phyloP scores from a whole-genome alignment of 2,888 invertebrate species.

The Smittia aterrima region DNA sequence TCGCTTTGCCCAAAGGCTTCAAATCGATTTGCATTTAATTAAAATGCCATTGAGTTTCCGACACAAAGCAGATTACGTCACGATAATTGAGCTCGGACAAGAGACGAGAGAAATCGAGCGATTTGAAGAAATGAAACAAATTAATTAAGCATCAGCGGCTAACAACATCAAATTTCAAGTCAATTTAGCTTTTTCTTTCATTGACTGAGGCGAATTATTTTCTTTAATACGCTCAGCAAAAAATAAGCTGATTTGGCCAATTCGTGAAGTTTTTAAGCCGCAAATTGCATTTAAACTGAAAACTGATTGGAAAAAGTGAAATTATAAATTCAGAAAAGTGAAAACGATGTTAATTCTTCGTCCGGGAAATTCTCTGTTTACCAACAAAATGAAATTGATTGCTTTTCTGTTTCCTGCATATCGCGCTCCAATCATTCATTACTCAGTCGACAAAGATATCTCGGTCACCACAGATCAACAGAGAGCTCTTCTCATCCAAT shows the following conservation, averaged over 20 bases:
- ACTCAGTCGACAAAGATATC: too few relatives aligned
- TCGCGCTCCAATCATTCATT: too few relatives aligned
- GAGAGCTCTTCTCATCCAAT: too few relatives aligned
- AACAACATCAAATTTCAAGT: neutral
- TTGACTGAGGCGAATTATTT: neutral
- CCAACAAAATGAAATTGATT: too few relatives aligned
- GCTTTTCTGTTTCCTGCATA: too few relatives aligned
- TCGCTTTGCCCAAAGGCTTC: neutral
- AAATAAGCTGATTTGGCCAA: neutral
- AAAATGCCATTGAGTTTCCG: neutral
- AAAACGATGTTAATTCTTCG: too few relatives aligned
- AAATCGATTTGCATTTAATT: neutral
- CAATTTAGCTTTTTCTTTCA: neutral
- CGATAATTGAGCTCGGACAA: neutral
- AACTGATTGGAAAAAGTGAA: too few relatives aligned
- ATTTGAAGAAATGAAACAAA: neutral
- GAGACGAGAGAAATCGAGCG: neutral
- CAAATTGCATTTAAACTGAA: too few relatives aligned
- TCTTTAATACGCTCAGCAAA: neutral
- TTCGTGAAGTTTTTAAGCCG: too few relatives aligned
- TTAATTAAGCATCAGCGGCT: constrained; percentile 10
- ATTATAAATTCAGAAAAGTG: too few relatives aligned
- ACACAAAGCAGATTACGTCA: neutral
- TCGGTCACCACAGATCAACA: too few relatives aligned
- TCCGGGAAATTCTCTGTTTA: too few relatives aligned